A percentile compares a stretch with the other conserved stretches of the same genome.
Evolutionary conservation across 2,888 invertebrate genomes (phyloP).

Genomic region (Pachydiplax longipennis): DNA sequence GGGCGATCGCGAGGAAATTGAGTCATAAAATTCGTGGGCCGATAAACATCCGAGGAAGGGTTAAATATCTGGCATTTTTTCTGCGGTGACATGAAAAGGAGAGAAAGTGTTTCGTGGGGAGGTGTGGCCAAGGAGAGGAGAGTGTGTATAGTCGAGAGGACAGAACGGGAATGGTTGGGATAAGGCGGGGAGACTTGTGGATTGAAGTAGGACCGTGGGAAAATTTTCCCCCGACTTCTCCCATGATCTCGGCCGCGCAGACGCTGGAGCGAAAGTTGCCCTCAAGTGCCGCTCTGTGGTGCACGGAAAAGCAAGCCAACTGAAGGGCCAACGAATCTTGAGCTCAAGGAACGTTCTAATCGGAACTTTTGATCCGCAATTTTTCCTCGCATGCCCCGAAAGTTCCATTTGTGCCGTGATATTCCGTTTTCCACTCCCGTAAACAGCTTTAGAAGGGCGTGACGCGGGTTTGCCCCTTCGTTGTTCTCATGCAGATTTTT

Average conservation of each 20-base stretch:
- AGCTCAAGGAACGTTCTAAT: neutral
- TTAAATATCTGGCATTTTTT: neutral
- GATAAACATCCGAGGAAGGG: neutral
- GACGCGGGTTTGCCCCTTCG: no score
- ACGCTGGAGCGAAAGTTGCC: slow-evolving; percentile 33
- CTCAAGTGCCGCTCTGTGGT: slow-evolving; percentile 4
- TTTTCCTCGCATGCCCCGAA: neutral
- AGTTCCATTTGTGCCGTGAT: neutral
- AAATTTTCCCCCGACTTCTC: slow-evolving; percentile 24
- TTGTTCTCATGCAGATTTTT: no score
- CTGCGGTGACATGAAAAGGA: neutral
- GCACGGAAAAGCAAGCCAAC: neutral
- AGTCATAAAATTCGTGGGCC: neutral
- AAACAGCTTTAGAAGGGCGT: no score
- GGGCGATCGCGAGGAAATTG: neutral
- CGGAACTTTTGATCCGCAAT: neutral
- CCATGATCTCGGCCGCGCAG: slow-evolving; percentile 11
- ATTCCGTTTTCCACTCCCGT: no score
- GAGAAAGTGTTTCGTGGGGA: neutral
- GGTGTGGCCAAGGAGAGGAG: neutral
- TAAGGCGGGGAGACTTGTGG: slow-evolving; percentile 25
- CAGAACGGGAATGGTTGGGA: neutral
- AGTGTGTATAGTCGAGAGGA: neutral
- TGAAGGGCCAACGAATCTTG: neutral
- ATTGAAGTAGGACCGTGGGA: slow-evolving; percentile 31